Conservation (phyloP, 2,888 invertebrate genomes). For the Platycheirus rosarum region DNA sequence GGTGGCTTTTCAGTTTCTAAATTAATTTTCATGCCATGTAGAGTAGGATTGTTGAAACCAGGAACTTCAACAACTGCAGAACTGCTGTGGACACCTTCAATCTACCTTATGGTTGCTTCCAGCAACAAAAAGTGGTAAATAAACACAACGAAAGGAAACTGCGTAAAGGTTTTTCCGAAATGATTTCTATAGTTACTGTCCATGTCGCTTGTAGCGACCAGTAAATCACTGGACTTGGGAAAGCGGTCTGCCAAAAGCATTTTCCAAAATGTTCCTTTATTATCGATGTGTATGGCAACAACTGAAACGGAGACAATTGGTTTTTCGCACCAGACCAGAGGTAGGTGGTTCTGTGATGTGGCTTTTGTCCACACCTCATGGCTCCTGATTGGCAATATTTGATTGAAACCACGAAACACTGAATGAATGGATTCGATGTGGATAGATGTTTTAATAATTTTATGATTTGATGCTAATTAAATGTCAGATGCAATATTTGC, state of each 20-base stretch:
- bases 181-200: neutral
- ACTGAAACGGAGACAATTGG: neutral
- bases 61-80: neutral
- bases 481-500: conserved; percentile 7
- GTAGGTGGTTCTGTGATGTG: neutral
- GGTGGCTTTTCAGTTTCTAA: conserved; percentile 1
- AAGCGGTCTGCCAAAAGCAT: conserved; percentile 16
- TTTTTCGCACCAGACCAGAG: neutral
- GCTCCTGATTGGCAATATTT: conserved; percentile 16
- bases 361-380: conserved; percentile 21
- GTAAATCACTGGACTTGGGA: neutral
- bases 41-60: neutral
- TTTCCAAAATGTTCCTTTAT: neutral
- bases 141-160: neutral
- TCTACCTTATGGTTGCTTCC: neutral
- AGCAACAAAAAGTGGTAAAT: no score
- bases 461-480: conserved; percentile 27
- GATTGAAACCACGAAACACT: neutral
- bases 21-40: conserved; percentile 9
- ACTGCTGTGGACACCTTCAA: neutral
- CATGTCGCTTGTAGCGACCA: neutral
- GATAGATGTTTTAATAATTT: neutral
- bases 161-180: neutral
- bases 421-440: neutral
- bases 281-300: neutral